These are phyloP conservation scores for Euzophera pinguis DNA, from an alignment of 2,888 invertebrate genomes.

Conservation along the genomic window DNA sequence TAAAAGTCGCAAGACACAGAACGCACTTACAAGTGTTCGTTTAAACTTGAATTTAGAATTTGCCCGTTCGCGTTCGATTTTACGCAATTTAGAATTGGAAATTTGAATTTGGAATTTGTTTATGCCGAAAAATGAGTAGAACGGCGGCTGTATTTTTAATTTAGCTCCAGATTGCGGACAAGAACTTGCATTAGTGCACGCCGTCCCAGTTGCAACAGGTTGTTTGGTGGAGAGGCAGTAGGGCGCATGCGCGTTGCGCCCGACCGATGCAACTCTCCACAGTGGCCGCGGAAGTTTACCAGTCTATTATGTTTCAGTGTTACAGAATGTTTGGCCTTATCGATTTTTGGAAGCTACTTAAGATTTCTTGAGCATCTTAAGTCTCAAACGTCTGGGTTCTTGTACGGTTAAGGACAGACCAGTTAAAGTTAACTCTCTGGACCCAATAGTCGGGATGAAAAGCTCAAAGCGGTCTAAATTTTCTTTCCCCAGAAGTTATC, in stretches of 20 bases:
- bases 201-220: slow-evolving; percentile 75
- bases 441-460: no score
- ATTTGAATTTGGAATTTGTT: slow-evolving; percentile 24
- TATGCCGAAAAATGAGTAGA: slow-evolving; percentile 20
- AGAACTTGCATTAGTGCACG: slow-evolving; percentile 74
- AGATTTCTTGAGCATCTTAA: not conserved
- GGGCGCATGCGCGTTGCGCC: slow-evolving; percentile 56
- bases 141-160: slow-evolving; percentile 35
- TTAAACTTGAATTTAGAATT: slow-evolving; percentile 30
- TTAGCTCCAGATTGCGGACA: slow-evolving; percentile 52
- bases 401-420: no score
- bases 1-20: slow-evolving; percentile 52
- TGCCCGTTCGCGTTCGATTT: slow-evolving; percentile 24
- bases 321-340: slow-evolving; percentile 4
- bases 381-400: no score
- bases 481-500: no score
- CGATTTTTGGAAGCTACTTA: not conserved
- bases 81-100: not conserved
- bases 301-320: slow-evolving; percentile 3
- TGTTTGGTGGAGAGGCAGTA: slow-evolving; percentile 56
- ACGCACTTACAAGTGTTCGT: slow-evolving; percentile 43
- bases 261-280: slow-evolving; percentile 55
- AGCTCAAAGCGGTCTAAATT: no score
- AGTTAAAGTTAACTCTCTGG: no score
- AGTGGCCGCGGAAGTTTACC: slow-evolving; percentile 40